These are phyloP conservation scores for Burhinus oedicnemus DNA, from an alignment of 2,113 vertebrate genomes.

Conservation along the genomic window DNA sequence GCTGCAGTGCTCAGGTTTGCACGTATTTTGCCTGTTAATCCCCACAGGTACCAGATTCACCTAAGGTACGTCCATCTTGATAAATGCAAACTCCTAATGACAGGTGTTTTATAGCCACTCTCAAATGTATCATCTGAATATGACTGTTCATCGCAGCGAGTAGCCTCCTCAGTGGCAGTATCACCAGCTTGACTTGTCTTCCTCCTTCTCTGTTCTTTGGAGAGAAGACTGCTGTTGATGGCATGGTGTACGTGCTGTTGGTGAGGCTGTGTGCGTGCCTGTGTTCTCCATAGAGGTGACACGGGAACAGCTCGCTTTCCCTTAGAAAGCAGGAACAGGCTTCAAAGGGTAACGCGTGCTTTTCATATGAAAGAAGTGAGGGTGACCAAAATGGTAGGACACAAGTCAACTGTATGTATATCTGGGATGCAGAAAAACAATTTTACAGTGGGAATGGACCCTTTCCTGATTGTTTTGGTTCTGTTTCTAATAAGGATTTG, in stretches of 20 bases:
- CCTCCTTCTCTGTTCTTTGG: background rate
- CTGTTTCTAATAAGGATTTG: background rate
- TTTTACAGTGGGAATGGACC: background rate
- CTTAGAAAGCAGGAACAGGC: background rate
- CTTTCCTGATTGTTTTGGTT: background rate
- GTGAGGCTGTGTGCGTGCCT: background rate
- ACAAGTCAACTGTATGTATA: background rate
- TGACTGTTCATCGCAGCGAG: rapidly evolving
- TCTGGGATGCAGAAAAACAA: background rate
- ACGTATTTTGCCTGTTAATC: background rate
- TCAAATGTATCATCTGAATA: background rate
- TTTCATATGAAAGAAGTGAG: background rate
- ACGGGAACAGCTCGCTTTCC: background rate
- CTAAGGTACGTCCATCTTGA: background rate
- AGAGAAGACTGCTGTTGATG: background rate
- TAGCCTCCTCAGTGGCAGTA: background rate
- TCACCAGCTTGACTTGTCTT: background rate
- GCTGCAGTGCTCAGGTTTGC: background rate
- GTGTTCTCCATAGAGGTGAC: background rate
- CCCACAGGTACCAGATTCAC: background rate
- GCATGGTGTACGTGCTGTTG: background rate
- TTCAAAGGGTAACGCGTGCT: background rate
- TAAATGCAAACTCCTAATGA: background rate
- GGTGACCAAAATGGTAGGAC: background rate
- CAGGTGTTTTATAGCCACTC: background rate